Conservation (phyloP, 1,140 invertebrate genomes). For the Tachypleus tridentatus region DNA sequence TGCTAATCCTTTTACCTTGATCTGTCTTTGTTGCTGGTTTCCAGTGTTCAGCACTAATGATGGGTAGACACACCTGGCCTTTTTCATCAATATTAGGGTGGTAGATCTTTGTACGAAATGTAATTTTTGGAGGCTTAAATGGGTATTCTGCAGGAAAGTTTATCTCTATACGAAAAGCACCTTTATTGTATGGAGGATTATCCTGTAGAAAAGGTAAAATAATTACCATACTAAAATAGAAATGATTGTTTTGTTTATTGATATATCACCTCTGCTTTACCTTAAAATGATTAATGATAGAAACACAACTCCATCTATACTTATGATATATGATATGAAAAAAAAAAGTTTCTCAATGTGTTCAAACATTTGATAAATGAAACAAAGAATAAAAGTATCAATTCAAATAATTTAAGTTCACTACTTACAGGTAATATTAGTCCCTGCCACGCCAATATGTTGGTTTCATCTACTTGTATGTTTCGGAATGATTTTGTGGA, state of each 20-base stretch:
- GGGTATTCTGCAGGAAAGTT: conserved; percentile 98
- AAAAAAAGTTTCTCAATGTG: too few species aligned
- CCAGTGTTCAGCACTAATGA: conserved; percentile 97
- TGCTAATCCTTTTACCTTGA: conserved; percentile 55
- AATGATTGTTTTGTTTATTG: too few species aligned
- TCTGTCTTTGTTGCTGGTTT: conserved; percentile 99
- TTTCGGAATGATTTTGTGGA: conserved; percentile 80
- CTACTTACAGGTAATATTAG: conserved; percentile 79
- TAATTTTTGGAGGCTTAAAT: conserved; percentile 97
- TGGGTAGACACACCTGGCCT: conserved; percentile 95
- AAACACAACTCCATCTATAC: too few species aligned
- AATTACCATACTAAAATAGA: too few species aligned
- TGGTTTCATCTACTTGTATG: conserved; percentile 84
- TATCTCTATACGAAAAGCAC: conserved; percentile 95
- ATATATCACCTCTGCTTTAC: too few species aligned
- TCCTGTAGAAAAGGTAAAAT: conserved; percentile 52
- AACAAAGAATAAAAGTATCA: too few species aligned
- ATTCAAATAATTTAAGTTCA: too few species aligned
- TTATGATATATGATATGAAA: too few species aligned
- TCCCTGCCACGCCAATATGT: conserved; percentile 88
- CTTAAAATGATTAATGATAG: too few species aligned
- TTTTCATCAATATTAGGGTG: conserved; percentile 99
- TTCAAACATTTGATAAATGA: too few species aligned
- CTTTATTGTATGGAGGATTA: conserved; percentile 95
- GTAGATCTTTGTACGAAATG: conserved; percentile 99